Base-by-base conservation (phyloP, 2,888 invertebrate genomes). In the Hofmannophila pseudospretella region DNA sequence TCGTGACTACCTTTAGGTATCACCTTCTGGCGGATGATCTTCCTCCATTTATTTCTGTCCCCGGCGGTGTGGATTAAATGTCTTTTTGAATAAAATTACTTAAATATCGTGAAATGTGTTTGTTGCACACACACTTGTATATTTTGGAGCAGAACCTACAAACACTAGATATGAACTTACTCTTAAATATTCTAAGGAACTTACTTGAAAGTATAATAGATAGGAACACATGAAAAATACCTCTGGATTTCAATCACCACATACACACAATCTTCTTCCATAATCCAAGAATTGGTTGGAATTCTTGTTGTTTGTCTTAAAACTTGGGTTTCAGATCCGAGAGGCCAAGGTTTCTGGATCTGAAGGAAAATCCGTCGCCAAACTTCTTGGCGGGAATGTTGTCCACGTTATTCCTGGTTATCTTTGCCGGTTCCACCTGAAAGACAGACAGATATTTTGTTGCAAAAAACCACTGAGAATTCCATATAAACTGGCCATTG, bases 381-480 rank as follows among this genome's bases (percentile, higher is more conserved):
- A 54, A 32, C 39, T 47, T 45, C 35, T 49, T 27, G 8, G 62
- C 58, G 28, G 51, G 34, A 2, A 32, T 5, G 4, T 45, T 46
- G 4, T 64, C 70, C 0, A 59, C 48, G 41, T 75, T 75, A 42
- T 65, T 76, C 36, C 70, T 62, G 0, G 55, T 45, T 1, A 54
- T 34, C 43, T 84, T 86, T 0, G 74, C 70, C 26, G 85, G 84
- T 39, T 77, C 80, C 38, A 86, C 85, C 85, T 86, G 57, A 32
- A n/a, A n/a, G n/a, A n/a, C n/a, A n/a, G n/a, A n/a, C n/a, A n/a
- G n/a, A n/a, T n/a, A n/a, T n/a, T n/a, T n/a, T n/a, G n/a, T n/a
- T n/a, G n/a, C n/a, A n/a, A n/a, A n/a, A n/a, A n/a, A n/a, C n/a
- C n/a, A n/a, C n/a, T n/a, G n/a, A n/a, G n/a, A n/a, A n/a, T n/a